phyloP scores from a whole-genome alignment of 2,113 vertebrate species.

The Aythya baeri region DNA sequence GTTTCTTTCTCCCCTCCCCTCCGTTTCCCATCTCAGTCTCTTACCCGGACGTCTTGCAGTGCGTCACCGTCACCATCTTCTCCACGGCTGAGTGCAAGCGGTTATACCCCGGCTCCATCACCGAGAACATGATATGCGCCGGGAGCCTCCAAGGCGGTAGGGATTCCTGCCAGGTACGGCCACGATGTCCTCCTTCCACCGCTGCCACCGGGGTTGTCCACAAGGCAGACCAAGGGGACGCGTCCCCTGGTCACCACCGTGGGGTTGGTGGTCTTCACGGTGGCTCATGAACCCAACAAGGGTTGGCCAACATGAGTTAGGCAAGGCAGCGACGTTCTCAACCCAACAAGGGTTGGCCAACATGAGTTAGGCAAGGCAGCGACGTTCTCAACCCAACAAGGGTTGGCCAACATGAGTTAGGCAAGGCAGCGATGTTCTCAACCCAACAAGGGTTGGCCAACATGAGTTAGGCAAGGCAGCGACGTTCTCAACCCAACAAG shows the following conservation, averaged over 20 bases:
- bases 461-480: not conserved
- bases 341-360: not conserved
- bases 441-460: not conserved
- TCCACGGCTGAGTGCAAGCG: not conserved
- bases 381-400: too few species aligned
- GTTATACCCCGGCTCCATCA: not conserved
- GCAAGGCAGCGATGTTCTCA: not conserved
- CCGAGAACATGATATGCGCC: not conserved
- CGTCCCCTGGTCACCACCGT: fast-evolving
- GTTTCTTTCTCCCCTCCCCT: not conserved
- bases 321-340: not conserved
- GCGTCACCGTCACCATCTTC: not conserved
- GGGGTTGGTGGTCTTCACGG: not conserved
- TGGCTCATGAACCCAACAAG: too few species aligned
- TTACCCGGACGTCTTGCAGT: conserved; percentile 30
- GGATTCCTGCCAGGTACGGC: not conserved
- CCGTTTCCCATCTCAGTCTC: not conserved
- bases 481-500: too few species aligned
- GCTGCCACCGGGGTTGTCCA: fast-evolving
- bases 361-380: not conserved
- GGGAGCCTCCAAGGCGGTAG: not conserved
- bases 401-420: not conserved
- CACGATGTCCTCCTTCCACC: not conserved
- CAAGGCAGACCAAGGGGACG: not conserved
- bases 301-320: not conserved